Evolutionary conservation across 2,888 invertebrate genomes (phyloP).

Genomic region (Bombyx huttoni): DNA sequence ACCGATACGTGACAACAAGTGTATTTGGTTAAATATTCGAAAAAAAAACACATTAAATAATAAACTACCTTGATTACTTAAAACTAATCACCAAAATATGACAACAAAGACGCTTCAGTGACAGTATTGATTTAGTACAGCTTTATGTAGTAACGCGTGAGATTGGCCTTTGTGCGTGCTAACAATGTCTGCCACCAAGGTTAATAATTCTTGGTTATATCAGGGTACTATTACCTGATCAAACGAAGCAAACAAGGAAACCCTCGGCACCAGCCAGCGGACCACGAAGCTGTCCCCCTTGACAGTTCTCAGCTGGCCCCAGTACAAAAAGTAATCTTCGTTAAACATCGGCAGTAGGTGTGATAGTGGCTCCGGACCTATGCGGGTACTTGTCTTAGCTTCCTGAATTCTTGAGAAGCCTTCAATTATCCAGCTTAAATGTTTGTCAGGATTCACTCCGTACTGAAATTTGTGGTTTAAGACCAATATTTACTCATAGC

Average conservation of each 20-base stretch:
- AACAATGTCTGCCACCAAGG: too few relatives aligned
- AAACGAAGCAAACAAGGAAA: conserved; percentile 67
- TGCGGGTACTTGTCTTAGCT: conserved; percentile 57
- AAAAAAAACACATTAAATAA: too few relatives aligned
- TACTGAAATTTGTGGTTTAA: conserved; percentile 35
- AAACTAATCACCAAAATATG: too few relatives aligned
- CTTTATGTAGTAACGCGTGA: too few relatives aligned
- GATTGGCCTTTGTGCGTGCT: too few relatives aligned
- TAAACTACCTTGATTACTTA: too few relatives aligned
- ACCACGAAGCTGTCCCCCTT: conserved; percentile 51
- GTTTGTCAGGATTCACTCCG: conserved; percentile 56
- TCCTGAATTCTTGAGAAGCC: conserved; percentile 60
- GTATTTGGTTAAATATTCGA: too few relatives aligned
- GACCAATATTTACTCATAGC: too few relatives aligned
- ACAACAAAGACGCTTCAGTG: too few relatives aligned
- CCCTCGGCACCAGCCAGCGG: conserved; percentile 75
- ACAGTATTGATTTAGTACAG: too few relatives aligned
- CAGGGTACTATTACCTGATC: conserved; percentile 61
- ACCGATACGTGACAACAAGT: too few relatives aligned
- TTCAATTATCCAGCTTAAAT: conserved; percentile 47
- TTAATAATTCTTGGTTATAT: too few relatives aligned
- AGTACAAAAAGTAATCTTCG: conserved; percentile 76
- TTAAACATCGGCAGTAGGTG: conserved; percentile 68
- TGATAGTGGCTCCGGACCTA: conserved; percentile 64
- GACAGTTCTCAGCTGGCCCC: conserved; percentile 67